Percentiles rank a stretch among this genome's conserved stretches.
Evolutionary conservation across 2,797 vertebrate genomes (phyloP).

Genomic region (Harpagifer antarcticus): DNA sequence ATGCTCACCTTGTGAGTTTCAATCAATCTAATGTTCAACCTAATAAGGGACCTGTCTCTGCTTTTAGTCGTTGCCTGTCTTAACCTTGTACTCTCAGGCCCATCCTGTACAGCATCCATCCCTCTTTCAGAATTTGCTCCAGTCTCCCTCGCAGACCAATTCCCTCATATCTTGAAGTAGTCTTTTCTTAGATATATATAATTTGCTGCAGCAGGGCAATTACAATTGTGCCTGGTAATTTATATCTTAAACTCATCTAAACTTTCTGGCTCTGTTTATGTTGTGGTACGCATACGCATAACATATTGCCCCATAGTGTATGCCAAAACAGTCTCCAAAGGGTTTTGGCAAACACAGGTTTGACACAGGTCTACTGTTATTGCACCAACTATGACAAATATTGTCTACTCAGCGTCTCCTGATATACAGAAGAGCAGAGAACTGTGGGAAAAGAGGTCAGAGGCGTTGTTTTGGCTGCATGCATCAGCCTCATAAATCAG

Average conservation of each 20-base stretch:
- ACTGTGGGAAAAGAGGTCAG: constrained; percentile 66
- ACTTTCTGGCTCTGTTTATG: constrained; percentile 7
- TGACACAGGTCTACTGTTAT: constrained; percentile 22
- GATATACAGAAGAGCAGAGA: constrained; percentile 50
- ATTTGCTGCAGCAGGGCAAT: constrained; percentile 14
- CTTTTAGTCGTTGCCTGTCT: not conserved
- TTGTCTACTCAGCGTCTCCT: constrained; percentile 34
- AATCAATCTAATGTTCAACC: not conserved
- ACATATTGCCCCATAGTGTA: not conserved
- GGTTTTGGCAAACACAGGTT: constrained; percentile 22
- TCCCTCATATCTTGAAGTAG: constrained; percentile 1
- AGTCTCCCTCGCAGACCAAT: constrained; percentile 1
- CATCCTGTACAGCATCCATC: not conserved
- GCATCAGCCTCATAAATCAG: constrained; percentile 67
- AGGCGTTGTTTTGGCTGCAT: constrained; percentile 69
- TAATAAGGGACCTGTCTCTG: constrained; percentile 1
- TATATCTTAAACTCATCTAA: constrained; percentile 24
- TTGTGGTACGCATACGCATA: constrained; percentile 16
- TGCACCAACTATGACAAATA: constrained; percentile 29
- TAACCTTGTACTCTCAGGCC: not conserved
- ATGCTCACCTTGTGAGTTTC: not conserved
- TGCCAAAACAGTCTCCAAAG: constrained; percentile 14
- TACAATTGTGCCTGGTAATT: constrained; percentile 14
- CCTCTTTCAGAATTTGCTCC: not conserved
- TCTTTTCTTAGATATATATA: not conserved